Evolutionary conservation across 2,113 vertebrate genomes (phyloP), one percentile per base, ranked within the genome.

Genomic region (Athene noctua): DNA sequence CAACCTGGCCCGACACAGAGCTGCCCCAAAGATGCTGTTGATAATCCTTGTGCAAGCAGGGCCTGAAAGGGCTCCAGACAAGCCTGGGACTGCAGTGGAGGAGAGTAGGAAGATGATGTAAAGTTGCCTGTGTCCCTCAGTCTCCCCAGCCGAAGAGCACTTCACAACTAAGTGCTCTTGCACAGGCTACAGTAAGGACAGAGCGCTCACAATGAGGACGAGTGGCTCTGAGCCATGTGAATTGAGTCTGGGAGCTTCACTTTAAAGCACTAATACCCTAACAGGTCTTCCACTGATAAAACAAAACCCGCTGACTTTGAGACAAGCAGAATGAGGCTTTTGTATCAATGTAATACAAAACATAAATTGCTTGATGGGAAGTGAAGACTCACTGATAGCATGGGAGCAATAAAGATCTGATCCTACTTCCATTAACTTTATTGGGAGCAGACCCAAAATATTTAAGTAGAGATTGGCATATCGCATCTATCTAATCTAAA

Each of bases 391-490:
- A 59, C 66, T 82, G 89, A 82, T 78, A 67, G 52, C 47, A 51
- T 42, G 36, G 51, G 59, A 96, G 57, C 55, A 93, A 95, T 95
- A 92, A 94, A 92, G 80, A 91, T 63, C 87, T 96, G 96, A 93
- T 96, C 93, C 94, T 94, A 67, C 71, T 96, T 97, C 96, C 96
- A 97, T 97, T 97, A 96, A 92, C 59, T 97, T 96, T 96, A 97
- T 94, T 96, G 84, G 91, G 79, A 96, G 38, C 94, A 95, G 79
- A 70, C 79, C 71, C 87, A 93, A 97, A 96, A 96, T 96, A 88
- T 97, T 92, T 90, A 94, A 83, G 91, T 74, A 87, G 75, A 91
- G 79, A 96, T 78, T 96, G 97, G 85, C 85, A 46, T 91, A 95
- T 96, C 84, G 32, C 92, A 90, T 90, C 81, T 83, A 94, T 91